A percentile compares a stretch with the other conserved stretches of the same genome.
Conservation (phyloP, 2,797 vertebrate genomes). For the Fistularia commersonii region DNA sequence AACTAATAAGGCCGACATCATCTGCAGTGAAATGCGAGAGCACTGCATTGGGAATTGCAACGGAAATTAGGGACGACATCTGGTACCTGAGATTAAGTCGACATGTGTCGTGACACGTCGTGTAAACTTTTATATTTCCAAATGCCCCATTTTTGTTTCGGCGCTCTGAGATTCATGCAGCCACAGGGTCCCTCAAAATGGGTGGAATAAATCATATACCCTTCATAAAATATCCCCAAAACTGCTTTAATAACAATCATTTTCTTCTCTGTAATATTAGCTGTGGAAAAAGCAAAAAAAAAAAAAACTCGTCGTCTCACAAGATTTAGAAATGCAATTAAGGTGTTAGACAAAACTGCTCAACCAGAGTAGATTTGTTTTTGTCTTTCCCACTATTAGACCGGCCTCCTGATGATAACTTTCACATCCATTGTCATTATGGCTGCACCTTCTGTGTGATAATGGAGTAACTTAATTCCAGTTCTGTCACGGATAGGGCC, state of each 20-base stretch:
- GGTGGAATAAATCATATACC: too few species aligned
- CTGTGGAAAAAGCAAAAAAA: background rate
- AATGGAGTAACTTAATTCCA: constrained; percentile 66
- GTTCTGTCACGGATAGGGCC: constrained; percentile 70
- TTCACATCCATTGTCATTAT: constrained; percentile 50
- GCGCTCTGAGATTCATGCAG: background rate
- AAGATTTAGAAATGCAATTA: constrained; percentile 47
- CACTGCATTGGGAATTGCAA: background rate
- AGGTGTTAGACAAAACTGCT: constrained; percentile 29
- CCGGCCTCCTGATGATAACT: constrained; percentile 40
- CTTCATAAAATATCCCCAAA: too few species aligned
- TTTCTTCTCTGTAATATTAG: constrained; percentile 18
- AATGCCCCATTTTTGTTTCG: background rate
- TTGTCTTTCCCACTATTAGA: constrained; percentile 46
- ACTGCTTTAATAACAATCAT: constrained; percentile 8
- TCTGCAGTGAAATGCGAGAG: too few species aligned
- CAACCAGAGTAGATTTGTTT: constrained; percentile 54
- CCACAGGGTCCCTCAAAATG: too few species aligned
- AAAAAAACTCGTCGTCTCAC: constrained; percentile 14
- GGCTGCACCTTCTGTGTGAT: constrained; percentile 56
- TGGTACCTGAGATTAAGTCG: constrained; percentile 34
- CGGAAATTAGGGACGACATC: constrained; percentile 41
- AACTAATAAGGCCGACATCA: too few species aligned
- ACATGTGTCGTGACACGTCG: constrained; percentile 7
- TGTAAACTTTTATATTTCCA: background rate